These are phyloP conservation scores for Megamerina dolium DNA, from an alignment of 2,888 invertebrate genomes.

Conservation along the genomic window DNA sequence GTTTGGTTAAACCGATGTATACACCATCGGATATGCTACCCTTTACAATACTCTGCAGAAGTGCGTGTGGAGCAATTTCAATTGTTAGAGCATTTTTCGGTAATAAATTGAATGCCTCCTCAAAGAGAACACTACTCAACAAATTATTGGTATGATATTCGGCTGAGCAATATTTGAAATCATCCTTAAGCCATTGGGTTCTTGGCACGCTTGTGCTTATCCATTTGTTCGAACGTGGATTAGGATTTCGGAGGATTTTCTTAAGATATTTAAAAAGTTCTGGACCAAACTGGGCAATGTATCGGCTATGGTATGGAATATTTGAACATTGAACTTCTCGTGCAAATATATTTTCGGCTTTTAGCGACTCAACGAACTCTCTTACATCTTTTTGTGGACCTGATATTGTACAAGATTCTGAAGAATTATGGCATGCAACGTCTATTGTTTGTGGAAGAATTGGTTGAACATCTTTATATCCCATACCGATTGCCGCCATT, in stretches of 20 bases:
- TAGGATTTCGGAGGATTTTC: constrained; percentile 60
- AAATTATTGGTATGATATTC: constrained; percentile 84
- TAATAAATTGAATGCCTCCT: constrained; percentile 58
- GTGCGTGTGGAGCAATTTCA: constrained; percentile 65
- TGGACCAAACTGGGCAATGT: constrained; percentile 64
- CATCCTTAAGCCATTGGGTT: constrained; percentile 60
- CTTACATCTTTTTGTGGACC: constrained; percentile 67
- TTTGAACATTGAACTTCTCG: constrained; percentile 76
- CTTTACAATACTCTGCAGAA: constrained; percentile 62
- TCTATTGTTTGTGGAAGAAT: constrained; percentile 69
- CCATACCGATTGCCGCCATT: constrained; percentile 83
- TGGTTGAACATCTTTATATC: constrained; percentile 52
- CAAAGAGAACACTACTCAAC: constrained; percentile 55
- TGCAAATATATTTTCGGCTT: constrained; percentile 68
- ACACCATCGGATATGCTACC: constrained; percentile 54
- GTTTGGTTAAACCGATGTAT: constrained; percentile 58
- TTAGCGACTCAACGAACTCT: constrained; percentile 59
- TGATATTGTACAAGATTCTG: constrained; percentile 78
- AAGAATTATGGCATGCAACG: constrained; percentile 80
- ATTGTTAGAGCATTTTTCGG: constrained; percentile 60
- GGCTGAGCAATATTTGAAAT: constrained; percentile 61
- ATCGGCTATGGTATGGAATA: constrained; percentile 81
- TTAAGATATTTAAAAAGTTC: constrained; percentile 59
- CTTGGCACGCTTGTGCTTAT: constrained; percentile 74
- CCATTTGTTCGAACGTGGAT: constrained; percentile 70